A percentile compares a stretch with the other conserved stretches of the same genome.
Evolutionary conservation across 2,113 vertebrate species (phyloP).

Genomic region (Calidris pygmaea): DNA sequence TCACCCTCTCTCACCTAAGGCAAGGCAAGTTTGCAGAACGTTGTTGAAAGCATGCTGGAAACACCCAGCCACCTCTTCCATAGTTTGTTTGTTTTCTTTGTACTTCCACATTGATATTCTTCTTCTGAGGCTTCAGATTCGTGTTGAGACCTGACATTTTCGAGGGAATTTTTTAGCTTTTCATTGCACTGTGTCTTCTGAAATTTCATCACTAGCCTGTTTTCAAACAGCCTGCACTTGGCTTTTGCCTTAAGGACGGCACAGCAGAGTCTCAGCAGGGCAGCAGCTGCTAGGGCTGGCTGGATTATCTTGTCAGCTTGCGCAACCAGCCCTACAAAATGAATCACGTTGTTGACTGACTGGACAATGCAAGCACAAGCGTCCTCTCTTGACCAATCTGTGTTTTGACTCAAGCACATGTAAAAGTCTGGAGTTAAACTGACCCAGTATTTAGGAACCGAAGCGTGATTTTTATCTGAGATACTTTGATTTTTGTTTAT

Average conservation of each 20-base stretch:
- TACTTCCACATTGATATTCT: not conserved
- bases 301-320: not conserved
- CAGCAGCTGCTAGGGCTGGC: not conserved
- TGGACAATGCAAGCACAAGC: not conserved
- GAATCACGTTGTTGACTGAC: conserved; percentile 8
- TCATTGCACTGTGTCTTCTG: not conserved
- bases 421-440: not conserved
- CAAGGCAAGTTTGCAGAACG: not conserved
- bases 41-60: not conserved
- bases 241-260: not conserved
- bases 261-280: not conserved
- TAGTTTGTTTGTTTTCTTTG: not conserved
- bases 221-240: not conserved
- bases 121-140: not conserved
- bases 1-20: not conserved
- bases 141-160: not conserved
- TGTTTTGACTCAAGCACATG: not conserved
- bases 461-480: not conserved
- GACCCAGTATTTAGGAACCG: not conserved
- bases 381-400: not conserved
- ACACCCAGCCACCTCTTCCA: not conserved
- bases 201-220: not conserved
- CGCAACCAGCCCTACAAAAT: not conserved
- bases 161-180: not conserved
- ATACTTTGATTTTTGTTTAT: not conserved